Conservation (phyloP, 1,140 invertebrate species). For the Drosophila auraria region DNA sequence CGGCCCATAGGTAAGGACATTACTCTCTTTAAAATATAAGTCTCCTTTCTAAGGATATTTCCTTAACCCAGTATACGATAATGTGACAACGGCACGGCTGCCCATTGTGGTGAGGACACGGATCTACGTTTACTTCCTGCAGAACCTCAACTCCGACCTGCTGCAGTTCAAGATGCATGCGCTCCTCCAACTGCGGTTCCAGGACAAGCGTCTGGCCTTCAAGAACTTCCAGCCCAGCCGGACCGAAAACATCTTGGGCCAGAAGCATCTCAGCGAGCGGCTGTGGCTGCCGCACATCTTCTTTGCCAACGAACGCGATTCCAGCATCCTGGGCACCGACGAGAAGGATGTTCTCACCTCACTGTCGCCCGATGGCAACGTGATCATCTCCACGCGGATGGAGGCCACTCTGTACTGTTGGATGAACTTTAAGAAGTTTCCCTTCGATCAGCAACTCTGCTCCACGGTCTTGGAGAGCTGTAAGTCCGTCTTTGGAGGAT, state of each 20-base stretch:
- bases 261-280: constrained; percentile 88
- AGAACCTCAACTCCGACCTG: constrained; percentile 91
- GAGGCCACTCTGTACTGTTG: constrained; percentile 92
- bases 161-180: constrained; percentile 94
- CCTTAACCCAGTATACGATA: constrained; percentile 50
- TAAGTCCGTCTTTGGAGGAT: constrained; percentile 84
- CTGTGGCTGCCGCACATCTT: constrained; percentile 93
- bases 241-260: constrained; percentile 88
- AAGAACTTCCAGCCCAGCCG: constrained; percentile 86
- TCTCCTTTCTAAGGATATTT: neutral
- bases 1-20: constrained; percentile 63
- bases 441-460: constrained; percentile 93
- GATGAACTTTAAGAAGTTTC: constrained; percentile 93
- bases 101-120: constrained; percentile 88
- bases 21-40: fast-evolving
- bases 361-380: constrained; percentile 90
- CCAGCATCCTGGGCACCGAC: constrained; percentile 88
- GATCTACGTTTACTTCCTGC: constrained; percentile 91
- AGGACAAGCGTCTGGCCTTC: constrained; percentile 89
- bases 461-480: constrained; percentile 92
- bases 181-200: constrained; percentile 91
- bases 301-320: constrained; percentile 92
- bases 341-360: constrained; percentile 92
- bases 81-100: constrained; percentile 63
- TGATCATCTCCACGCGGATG: constrained; percentile 90